A percentile compares a stretch with the other conserved stretches of the same genome.
Evolutionary conservation across 2,113 vertebrate species (phyloP).

Genomic region (Salvelinus namaycush): DNA sequence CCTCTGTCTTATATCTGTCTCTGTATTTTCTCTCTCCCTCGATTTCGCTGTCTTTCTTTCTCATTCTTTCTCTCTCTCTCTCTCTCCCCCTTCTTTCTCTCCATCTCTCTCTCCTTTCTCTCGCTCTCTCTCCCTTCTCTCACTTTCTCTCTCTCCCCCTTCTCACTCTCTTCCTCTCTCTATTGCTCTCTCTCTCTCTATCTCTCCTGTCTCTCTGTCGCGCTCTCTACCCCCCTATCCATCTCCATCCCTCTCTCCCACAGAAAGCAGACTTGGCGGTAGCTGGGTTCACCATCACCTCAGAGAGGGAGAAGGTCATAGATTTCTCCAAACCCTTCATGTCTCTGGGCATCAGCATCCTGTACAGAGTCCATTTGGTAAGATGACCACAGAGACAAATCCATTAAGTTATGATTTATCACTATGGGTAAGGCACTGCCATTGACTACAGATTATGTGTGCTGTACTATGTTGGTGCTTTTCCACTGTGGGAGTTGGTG

Average conservation of each 20-base stretch:
- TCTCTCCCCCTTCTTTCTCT: not conserved
- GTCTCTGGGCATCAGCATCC: conserved; percentile 90
- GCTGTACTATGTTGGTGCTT: too few relatives aligned
- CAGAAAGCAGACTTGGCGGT: conserved; percentile 85
- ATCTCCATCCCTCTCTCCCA: not conserved
- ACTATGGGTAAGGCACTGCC: too few relatives aligned
- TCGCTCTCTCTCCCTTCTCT: too few relatives aligned
- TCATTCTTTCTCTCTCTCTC: not conserved
- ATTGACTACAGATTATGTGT: too few relatives aligned
- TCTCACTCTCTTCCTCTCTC: too few relatives aligned
- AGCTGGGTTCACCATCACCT: conserved; percentile 91
- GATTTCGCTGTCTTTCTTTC: not conserved
- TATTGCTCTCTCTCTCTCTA: too few relatives aligned
- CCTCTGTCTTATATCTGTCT: not conserved
- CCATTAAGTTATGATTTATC: too few relatives aligned
- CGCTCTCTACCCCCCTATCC: not conserved
- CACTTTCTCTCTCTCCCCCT: too few relatives aligned
- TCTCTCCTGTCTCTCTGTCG: too few relatives aligned
- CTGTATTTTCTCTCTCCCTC: not conserved
- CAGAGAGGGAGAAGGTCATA: conserved; percentile 90
- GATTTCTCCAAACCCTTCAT: conserved; percentile 95
- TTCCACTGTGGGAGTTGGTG: too few relatives aligned
- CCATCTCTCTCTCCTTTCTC: too few relatives aligned
- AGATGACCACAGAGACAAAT: not conserved
- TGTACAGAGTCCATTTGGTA: conserved; percentile 88